Percentiles rank a stretch among this genome's conserved stretches.
Evolutionary conservation across 1,140 invertebrate genomes (phyloP).

Genomic region (Caenorhabditis remanei): DNA sequence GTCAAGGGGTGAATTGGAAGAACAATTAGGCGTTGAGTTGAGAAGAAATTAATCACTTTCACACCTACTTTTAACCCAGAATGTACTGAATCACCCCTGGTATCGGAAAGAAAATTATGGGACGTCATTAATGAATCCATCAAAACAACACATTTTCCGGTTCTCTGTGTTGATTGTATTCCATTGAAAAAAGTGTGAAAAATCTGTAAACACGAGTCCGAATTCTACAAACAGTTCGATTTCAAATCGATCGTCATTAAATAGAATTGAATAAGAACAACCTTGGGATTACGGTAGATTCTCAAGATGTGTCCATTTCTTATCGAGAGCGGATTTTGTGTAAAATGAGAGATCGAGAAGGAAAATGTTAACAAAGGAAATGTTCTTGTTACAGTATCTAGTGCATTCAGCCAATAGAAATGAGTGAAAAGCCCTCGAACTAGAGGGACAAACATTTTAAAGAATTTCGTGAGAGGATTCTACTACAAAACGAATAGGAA

Average conservation of each 20-base stretch:
- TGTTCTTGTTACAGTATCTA: neutral
- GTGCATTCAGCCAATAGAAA: neutral
- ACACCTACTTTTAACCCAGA: neutral
- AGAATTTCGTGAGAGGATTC: too few relatives aligned
- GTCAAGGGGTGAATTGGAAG: too few relatives aligned
- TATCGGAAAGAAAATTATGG: neutral
- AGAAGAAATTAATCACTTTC: neutral
- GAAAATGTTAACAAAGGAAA: neutral
- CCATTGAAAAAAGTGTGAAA: neutral
- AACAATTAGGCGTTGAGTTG: neutral
- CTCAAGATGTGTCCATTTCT: neutral
- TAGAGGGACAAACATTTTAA: neutral
- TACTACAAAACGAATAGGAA: too few relatives aligned
- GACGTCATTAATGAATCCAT: neutral
- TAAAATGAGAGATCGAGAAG: neutral
- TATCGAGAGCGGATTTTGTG: conserved; percentile 6
- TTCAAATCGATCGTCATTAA: neutral
- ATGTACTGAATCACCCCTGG: neutral
- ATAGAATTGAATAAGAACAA: neutral
- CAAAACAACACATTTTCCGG: conserved; percentile 12
- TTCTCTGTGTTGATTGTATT: neutral
- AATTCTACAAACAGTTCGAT: neutral
- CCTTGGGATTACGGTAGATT: conserved; percentile 4
- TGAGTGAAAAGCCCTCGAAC: neutral
- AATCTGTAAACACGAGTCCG: neutral